Evolutionary conservation across 2,797 vertebrate species (phyloP).

Genomic region (Mycteria americana): DNA sequence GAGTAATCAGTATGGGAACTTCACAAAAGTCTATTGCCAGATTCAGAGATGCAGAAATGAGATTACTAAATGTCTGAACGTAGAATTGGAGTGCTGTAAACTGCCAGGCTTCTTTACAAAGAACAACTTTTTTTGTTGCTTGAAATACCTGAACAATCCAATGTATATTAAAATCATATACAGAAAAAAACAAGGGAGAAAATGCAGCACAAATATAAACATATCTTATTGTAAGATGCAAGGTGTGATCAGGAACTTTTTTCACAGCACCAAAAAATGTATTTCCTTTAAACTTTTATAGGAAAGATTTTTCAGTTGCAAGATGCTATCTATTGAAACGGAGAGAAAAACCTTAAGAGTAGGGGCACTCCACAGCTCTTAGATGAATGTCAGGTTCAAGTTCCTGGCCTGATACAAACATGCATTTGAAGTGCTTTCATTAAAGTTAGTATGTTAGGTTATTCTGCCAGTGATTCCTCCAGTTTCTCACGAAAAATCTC

Average conservation of each 20-base stretch:
- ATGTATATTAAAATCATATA: not conserved
- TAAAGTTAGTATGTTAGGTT: not conserved
- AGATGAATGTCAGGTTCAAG: not conserved
- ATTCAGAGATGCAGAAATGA: not conserved
- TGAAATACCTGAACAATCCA: not conserved
- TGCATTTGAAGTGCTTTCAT: not conserved
- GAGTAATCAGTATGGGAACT: not conserved
- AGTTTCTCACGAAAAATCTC: not conserved
- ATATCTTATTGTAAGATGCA: not conserved
- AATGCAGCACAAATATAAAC: not conserved
- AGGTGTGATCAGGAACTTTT: not conserved
- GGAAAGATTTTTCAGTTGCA: not conserved
- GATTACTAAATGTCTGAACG: not conserved
- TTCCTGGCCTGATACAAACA: not conserved
- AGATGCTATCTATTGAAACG: not conserved
- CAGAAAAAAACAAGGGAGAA: not conserved
- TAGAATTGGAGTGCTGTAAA: not conserved
- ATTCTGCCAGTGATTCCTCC: not conserved
- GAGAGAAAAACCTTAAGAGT: not conserved
- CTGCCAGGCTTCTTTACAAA: not conserved
- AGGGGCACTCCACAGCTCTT: not conserved
- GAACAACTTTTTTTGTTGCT: not conserved
- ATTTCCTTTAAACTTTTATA: not conserved
- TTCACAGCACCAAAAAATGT: not conserved
- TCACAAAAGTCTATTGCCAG: not conserved